Percentiles rank a stretch among this genome's conserved stretches.
Conservation (phyloP, 30 jellyfish, hydroid and myxozoan genomes). For the Cassiopea andromeda region DNA sequence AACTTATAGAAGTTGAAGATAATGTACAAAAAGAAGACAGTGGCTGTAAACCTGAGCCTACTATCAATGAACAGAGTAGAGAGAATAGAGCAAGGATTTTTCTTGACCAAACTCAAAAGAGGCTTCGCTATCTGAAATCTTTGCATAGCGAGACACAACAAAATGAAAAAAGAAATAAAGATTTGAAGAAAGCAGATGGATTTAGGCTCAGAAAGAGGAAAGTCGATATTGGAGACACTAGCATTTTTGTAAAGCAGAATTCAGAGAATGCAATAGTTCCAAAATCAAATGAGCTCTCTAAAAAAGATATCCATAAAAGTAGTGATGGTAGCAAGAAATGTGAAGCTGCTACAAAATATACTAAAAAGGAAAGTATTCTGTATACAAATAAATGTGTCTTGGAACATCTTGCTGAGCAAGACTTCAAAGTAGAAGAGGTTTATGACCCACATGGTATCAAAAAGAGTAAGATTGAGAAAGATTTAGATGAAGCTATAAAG, state of each 20-base stretch:
- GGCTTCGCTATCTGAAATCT: neutral
- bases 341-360: neutral
- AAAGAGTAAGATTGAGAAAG: conserved; percentile 76
- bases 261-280: neutral
- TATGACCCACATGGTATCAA: conserved; percentile 71
- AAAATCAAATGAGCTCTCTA: neutral
- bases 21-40: neutral
- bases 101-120: neutral
- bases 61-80: neutral
- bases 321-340: no score
- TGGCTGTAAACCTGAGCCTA: neutral
- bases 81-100: neutral
- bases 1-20: neutral
- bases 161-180: neutral
- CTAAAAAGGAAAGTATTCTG: neutral
- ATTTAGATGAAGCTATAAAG: conserved; percentile 81
- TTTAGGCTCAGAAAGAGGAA: neutral
- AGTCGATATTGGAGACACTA: neutral
- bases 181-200: neutral
- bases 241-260: neutral
- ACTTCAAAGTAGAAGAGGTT: conserved; percentile 34
- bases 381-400: neutral
- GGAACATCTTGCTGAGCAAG: conserved; percentile 27
- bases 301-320: neutral
- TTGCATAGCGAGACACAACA: neutral